Evolutionary conservation across 1,140 invertebrate genomes (phyloP), one percentile per base, ranked within the genome.

Genomic region (Trichogramma pretiosum): DNA sequence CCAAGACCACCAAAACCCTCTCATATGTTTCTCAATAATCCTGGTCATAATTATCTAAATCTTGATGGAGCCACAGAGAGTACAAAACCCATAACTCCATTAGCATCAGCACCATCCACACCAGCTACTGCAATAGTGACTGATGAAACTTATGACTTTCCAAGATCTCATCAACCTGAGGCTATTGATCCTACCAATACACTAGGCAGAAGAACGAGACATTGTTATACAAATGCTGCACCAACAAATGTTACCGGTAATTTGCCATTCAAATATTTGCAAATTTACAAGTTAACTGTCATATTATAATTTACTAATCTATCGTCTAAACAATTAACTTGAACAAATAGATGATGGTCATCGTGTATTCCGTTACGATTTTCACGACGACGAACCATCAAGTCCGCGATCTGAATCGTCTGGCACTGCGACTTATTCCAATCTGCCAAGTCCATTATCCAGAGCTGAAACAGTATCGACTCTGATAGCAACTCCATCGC

Each of bases 1-100:
- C 84, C 85, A 5, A 72, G 84, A 48, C 85, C 84, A 14, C 85
- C 85, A 1, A 87, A 87, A 67, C 84, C 84, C 5, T 67, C 77
- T 13, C 77, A 82, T 45, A 67, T 72, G 63, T 58, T 65, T 37
- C 55, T 63, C 22, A 74, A 58, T 49, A 70, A 64, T 53, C 61
- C 63, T 18, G 72, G 75, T 18, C 69, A 74, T 50, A 76, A 72
- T 61, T 77, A 81, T 62, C 62, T 77, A 52, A 77, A 77, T 60
- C 59, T 76, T 3, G 69, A 70, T 36, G 63, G 65, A 47, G 62
- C 63, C 7, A 68, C 62, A 0, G 69, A 72, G 35, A 68, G 64
- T 38, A 64, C 65, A 10, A 68, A 62, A 37, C 56, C 44, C 19
- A 28, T 33, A 14, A 48, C 50, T 13, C 46, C 51, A 14, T 39